Evolutionary conservation across 2,888 invertebrate species (phyloP).

Genomic region (Anthophora plumipes): DNA sequence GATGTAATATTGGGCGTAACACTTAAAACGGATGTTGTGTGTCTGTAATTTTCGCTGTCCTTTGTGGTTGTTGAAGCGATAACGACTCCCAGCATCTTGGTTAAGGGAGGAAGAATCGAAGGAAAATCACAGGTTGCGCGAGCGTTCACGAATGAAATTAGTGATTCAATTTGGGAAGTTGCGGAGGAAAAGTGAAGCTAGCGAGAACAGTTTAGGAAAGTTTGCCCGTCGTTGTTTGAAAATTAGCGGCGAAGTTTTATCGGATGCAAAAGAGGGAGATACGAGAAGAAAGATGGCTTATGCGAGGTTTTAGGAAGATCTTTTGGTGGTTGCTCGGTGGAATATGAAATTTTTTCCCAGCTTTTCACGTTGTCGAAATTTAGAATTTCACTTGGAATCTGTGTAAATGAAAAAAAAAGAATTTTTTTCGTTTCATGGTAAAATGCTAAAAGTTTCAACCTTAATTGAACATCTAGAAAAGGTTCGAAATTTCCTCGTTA

Average conservation of each 20-base stretch:
- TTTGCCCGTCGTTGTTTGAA: slow-evolving; percentile 12
- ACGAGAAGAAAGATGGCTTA: neutral
- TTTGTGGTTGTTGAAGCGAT: neutral
- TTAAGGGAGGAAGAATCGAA: neutral
- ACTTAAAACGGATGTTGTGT: neutral
- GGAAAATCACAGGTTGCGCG: slow-evolving; percentile 1
- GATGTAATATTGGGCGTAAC: no score
- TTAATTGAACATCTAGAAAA: no score
- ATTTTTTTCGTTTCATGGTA: neutral
- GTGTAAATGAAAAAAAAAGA: neutral
- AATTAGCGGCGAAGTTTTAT: slow-evolving; percentile 9
- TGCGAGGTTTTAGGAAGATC: neutral
- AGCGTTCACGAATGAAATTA: slow-evolving; percentile 13
- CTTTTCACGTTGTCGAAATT: neutral
- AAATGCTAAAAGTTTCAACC: no score
- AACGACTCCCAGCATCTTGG: neutral
- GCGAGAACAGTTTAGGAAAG: slow-evolving; percentile 25
- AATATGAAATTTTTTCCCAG: neutral
- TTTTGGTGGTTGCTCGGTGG: neutral
- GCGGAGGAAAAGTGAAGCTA: slow-evolving; percentile 12
- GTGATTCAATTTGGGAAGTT: slow-evolving; percentile 22
- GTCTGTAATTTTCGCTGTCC: slow-evolving; percentile 9
- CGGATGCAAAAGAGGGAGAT: neutral
- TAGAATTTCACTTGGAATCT: neutral
- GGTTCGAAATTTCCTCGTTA: no score